These are phyloP conservation scores for Hyles vespertilio DNA, from an alignment of 1,140 invertebrate species.

Conservation along the genomic window DNA sequence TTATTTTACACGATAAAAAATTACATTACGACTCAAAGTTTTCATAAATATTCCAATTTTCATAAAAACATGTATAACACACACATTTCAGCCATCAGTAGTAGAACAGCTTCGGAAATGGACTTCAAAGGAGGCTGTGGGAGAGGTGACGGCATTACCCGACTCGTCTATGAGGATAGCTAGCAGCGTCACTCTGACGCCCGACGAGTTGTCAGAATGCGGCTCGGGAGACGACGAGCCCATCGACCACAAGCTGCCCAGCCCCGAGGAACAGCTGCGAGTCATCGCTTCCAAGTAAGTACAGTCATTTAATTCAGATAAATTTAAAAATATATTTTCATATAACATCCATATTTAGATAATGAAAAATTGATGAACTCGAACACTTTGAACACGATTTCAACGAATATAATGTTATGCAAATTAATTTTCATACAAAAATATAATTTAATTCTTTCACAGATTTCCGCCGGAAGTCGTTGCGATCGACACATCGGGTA, in stretches of 20 bases:
- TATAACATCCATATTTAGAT: too few relatives aligned
- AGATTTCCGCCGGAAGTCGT: slow-evolving; percentile 92
- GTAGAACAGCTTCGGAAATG: slow-evolving; percentile 87
- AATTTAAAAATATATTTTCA: not conserved
- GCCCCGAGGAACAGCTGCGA: slow-evolving; percentile 88
- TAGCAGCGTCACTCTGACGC: slow-evolving; percentile 65
- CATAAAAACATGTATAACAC: too few relatives aligned
- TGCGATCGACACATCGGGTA: slow-evolving; percentile 90
- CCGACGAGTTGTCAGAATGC: slow-evolving; percentile 74
- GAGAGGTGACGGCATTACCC: slow-evolving; percentile 86
- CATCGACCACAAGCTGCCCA: slow-evolving; percentile 87
- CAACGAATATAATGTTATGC: too few relatives aligned
- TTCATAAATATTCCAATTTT: too few relatives aligned
- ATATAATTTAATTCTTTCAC: slow-evolving; percentile 19
- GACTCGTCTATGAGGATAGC: slow-evolving; percentile 80
- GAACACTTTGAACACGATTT: too few relatives aligned
- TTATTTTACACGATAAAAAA: too few relatives aligned
- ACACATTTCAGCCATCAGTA: slow-evolving; percentile 82
- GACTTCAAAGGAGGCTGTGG: slow-evolving; percentile 89
- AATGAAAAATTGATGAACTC: too few relatives aligned
- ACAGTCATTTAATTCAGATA: not conserved
- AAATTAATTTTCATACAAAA: too few relatives aligned
- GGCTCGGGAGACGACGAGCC: slow-evolving; percentile 80
- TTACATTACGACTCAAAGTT: too few relatives aligned
- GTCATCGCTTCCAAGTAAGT: slow-evolving; percentile 87